Conservation (phyloP, 2,113 vertebrate species). For the Edolisoma coerulescens region DNA sequence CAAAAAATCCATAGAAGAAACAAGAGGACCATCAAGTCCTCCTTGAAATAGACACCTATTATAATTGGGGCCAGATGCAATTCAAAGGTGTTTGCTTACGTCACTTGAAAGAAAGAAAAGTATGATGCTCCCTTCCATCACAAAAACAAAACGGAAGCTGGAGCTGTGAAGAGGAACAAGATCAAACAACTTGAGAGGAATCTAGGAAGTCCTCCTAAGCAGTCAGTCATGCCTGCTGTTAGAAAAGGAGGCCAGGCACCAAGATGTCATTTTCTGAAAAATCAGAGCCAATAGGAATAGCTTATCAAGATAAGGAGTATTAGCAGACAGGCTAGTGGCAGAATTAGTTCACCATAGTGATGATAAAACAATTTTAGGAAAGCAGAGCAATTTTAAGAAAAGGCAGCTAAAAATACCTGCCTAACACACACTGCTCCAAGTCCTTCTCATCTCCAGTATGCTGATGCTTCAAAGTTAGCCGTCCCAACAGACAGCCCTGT, state of each 20-base stretch:
- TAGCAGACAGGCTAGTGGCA: not conserved
- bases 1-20: not conserved
- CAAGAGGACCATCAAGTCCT: not conserved
- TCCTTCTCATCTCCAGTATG: not conserved
- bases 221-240: not conserved
- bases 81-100: not conserved
- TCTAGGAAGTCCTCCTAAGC: not conserved
- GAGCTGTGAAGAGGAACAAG: not conserved
- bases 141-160: not conserved
- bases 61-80: not conserved
- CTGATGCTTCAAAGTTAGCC: not conserved
- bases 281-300: not conserved
- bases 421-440: not conserved
- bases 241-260: not conserved
- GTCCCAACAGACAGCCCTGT: not conserved
- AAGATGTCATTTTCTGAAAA: not conserved
- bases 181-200: not conserved
- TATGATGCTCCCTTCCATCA: not conserved
- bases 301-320: not conserved
- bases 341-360: not conserved
- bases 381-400: not conserved
- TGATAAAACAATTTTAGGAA: not conserved
- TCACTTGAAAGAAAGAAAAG: not conserved
- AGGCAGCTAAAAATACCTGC: constrained; percentile 1
- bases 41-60: not conserved